These are phyloP conservation scores for Sclerurus mexicanus DNA, from an alignment of 2,113 vertebrate genomes.

Conservation along the genomic window DNA sequence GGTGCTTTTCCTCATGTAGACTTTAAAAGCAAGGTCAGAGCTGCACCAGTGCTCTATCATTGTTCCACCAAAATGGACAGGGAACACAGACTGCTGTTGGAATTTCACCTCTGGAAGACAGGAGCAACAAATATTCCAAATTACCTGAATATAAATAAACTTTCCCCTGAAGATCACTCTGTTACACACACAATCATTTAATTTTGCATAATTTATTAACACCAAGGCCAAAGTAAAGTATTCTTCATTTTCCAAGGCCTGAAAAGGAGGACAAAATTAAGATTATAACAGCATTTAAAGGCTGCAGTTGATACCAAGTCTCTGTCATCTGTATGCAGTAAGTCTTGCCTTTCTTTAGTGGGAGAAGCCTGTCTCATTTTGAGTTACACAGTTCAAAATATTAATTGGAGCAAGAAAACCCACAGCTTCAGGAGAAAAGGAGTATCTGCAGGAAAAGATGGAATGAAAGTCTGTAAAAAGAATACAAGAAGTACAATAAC, in stretches of 20 bases:
- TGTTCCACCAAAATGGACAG: conserved; percentile 74
- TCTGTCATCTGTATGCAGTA: neutral
- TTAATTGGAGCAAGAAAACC: neutral
- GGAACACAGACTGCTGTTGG: conserved; percentile 84
- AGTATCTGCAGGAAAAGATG: neutral
- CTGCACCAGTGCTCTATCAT: conserved; percentile 85
- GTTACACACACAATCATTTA: neutral
- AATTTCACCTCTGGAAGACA: conserved; percentile 85
- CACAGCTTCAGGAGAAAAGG: neutral
- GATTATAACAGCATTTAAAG: neutral
- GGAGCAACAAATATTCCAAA: neutral
- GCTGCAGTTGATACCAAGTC: neutral
- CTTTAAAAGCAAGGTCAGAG: conserved; percentile 83
- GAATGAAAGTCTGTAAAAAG: neutral
- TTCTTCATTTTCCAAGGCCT: neutral
- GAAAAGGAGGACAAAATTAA: neutral
- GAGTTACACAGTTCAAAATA: neutral
- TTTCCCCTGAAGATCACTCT: neutral
- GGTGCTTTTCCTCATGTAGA: conserved; percentile 80
- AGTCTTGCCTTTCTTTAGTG: neutral
- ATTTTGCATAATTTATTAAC: neutral
- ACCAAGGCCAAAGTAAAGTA: neutral
- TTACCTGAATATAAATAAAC: neutral
- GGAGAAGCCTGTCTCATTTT: neutral
- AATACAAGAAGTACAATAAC: neutral